Conservation (phyloP, 2,113 vertebrate genomes). For the Rhizomys pruinosus region DNA sequence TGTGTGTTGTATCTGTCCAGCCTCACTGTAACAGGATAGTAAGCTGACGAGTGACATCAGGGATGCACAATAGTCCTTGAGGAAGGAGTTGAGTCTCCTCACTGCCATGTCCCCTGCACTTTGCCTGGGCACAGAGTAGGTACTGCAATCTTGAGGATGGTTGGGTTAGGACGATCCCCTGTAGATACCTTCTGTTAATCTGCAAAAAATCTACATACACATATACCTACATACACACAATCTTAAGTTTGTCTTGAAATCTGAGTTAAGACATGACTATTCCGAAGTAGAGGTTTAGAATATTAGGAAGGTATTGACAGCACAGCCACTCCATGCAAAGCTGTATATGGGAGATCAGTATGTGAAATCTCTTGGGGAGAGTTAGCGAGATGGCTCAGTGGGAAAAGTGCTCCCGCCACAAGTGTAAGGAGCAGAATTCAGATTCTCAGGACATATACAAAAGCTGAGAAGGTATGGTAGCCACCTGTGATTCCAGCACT, state of each 20-base stretch:
- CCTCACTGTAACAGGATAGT: background rate
- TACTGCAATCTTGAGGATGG: background rate
- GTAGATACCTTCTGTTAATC: background rate
- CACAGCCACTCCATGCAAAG: background rate
- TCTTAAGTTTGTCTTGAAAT: background rate
- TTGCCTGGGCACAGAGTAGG: background rate
- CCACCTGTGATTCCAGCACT: too few relatives aligned
- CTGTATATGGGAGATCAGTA: background rate
- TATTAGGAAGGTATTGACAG: background rate
- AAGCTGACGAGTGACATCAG: background rate
- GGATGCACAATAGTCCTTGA: background rate
- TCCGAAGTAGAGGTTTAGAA: background rate
- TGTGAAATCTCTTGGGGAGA: background rate
- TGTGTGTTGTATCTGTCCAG: background rate
- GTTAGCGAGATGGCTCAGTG: too few relatives aligned
- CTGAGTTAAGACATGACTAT: background rate
- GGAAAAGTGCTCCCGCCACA: too few relatives aligned
- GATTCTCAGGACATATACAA: too few relatives aligned
- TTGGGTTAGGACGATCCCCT: background rate
- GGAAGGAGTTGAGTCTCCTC: background rate
- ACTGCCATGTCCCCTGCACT: background rate
- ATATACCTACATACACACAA: background rate
- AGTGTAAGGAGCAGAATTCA: too few relatives aligned
- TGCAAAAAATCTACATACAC: background rate
- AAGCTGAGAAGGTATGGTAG: too few relatives aligned